Evolutionary conservation across 2,113 vertebrate genomes (phyloP), one percentile per base, ranked within the genome.

Genomic region (Hypanus sabinus): DNA sequence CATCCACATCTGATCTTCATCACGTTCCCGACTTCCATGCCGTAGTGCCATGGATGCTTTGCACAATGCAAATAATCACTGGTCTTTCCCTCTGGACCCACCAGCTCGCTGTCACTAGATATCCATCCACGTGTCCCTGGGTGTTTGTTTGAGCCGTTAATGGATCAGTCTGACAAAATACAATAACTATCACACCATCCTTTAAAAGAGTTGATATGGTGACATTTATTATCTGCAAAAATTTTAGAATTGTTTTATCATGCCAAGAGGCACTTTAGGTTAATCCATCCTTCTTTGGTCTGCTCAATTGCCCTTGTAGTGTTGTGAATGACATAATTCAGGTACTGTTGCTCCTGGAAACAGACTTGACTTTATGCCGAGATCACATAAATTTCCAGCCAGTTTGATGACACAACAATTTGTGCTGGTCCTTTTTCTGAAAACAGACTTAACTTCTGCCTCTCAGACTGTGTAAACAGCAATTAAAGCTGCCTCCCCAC

Each of bases 281-380:
- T 75, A 75, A 93, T 38, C 46, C 46, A 87, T 79, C 76, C 46
- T 12, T 60, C 20, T 73, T 24, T 6, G 24, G 70, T 24, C n/a
- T 73, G 36, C 91, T 73, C 36, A 93, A 68, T 73, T 73, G 68
- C 70, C 36, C 38, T 27, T 38, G 7, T 38, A 9, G 10, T 93
- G 20, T 73, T 75, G 20, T 93, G 91, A 71, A 46, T 93, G 68
- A 73, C 38, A 93, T 93, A 71, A 75, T 24, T 93, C 91, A 93
- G 70, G 71, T 38, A 75, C 33, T 55, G 91, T 93, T 93, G 91
- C 38, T 71, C 68, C 46, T 71, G 91, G 68, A 73, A 73, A 73
- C 90, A 71, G 62, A 73, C 90, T 71, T 27, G 22, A 46, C n/a
- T 65, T 91, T 70, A 38, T 93, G 33, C 68, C 70, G 90, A 9